Conservation (phyloP, 2,797 vertebrate genomes). For the Pseudotriccus pelzelni region DNA sequence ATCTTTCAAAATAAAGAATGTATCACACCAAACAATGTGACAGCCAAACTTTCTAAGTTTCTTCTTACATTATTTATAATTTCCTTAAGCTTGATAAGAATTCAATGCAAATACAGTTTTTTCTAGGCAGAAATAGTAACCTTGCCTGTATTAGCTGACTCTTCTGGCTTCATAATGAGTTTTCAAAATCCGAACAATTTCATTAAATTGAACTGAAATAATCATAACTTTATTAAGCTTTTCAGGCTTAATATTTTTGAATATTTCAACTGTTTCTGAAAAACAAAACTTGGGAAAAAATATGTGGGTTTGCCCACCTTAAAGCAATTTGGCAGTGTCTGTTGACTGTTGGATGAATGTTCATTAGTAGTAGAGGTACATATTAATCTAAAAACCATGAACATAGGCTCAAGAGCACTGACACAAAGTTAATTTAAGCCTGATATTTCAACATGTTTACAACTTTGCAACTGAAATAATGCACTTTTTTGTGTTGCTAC, state of each 20-base stretch:
- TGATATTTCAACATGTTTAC: background rate
- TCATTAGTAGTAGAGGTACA: background rate
- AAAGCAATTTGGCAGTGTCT: background rate
- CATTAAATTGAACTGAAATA: constrained; percentile 11
- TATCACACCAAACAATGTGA: background rate
- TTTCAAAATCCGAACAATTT: background rate
- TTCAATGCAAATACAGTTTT: constrained; percentile 3
- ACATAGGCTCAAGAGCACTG: background rate
- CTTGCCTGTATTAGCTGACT: background rate
- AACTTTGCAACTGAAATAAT: background rate
- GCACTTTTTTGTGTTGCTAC: background rate
- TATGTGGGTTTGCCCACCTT: background rate
- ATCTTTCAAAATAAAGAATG: background rate
- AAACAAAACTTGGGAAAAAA: background rate
- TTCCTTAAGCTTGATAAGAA: background rate
- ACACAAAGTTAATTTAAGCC: background rate
- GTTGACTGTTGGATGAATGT: background rate
- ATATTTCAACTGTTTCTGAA: background rate
- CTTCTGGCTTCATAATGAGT: background rate
- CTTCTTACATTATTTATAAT: background rate
- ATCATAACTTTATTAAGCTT: background rate
- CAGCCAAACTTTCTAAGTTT: background rate
- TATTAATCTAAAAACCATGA: background rate
- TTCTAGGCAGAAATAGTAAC: background rate
- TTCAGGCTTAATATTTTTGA: background rate